These are phyloP conservation scores for Dione vanillae DNA, from an alignment of 2,888 invertebrate species.

Conservation along the genomic window DNA sequence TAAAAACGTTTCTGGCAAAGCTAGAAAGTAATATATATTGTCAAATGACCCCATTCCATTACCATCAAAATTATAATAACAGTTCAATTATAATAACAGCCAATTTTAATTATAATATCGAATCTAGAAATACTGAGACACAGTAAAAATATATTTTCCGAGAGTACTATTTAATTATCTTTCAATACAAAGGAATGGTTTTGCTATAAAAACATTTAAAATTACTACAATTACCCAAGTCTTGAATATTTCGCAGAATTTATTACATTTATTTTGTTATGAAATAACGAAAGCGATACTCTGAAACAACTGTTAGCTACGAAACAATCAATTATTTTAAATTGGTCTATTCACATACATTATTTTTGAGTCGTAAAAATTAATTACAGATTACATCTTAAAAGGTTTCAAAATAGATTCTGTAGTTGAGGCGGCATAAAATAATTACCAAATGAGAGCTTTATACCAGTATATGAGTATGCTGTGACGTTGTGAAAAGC, in stretches of 20 bases:
- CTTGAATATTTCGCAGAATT: not conserved
- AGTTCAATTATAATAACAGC: not conserved
- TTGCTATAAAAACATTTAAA: not conserved
- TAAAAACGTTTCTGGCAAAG: not conserved
- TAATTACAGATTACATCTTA: slow-evolving; percentile 21
- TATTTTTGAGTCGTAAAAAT: slow-evolving; percentile 17
- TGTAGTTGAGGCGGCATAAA: slow-evolving; percentile 55
- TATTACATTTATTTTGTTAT: not conserved
- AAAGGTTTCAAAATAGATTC: slow-evolving; percentile 27
- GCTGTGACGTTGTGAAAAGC: slow-evolving; percentile 35
- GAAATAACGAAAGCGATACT: not conserved
- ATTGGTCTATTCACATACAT: slow-evolving; percentile 11
- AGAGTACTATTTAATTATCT: slow-evolving; percentile 6
- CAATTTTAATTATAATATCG: not conserved
- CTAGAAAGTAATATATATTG: not conserved
- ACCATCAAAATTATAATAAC: not conserved
- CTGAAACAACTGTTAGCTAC: not conserved
- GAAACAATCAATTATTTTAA: slow-evolving; percentile 1
- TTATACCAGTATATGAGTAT: slow-evolving; percentile 33
- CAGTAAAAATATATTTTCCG: not conserved
- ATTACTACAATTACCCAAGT: not conserved
- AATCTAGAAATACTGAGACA: not conserved
- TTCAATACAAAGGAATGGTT: slow-evolving; percentile 6
- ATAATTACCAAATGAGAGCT: slow-evolving; percentile 55
- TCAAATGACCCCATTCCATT: not conserved